Percentiles rank a stretch among this genome's conserved stretches.
phyloP scores from a whole-genome alignment of 2,888 invertebrate genomes.

The Exephanes ischioxanthus region DNA sequence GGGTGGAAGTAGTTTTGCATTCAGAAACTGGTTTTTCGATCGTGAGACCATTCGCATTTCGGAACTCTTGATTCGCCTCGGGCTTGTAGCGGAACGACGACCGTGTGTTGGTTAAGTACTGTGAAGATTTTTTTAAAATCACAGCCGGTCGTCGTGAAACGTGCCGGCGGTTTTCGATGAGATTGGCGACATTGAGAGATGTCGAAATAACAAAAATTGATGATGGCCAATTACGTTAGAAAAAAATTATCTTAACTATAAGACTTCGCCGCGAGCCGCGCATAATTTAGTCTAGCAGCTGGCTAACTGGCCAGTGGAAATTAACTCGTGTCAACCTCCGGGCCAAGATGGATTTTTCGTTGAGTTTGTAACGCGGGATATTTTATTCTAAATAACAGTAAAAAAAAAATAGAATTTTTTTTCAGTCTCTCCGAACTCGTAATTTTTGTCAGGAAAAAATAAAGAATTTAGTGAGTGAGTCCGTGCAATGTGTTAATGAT shows the following conservation, averaged over 20 bases:
- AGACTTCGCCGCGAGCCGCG: no score
- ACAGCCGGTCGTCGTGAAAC: not conserved
- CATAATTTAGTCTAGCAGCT: no score
- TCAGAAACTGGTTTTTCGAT: conserved; percentile 9
- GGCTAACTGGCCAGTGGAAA: no score
- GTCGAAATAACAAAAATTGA: not conserved
- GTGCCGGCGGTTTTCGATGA: not conserved
- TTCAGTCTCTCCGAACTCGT: no score
- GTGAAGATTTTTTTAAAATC: not conserved
- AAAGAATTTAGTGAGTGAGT: no score
- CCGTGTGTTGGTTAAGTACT: not conserved
- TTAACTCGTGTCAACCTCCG: no score
- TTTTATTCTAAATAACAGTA: no score
- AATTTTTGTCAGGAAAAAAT: no score
- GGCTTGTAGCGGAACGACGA: not conserved
- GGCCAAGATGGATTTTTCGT: no score
- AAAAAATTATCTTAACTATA: not conserved
- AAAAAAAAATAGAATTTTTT: no score
- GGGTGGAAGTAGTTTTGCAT: not conserved
- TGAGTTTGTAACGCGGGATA: no score
- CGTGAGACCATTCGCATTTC: not conserved
- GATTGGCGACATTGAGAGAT: not conserved
- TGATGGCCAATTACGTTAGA: not conserved
- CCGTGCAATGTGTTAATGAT: no score
- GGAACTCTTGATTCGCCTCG: conserved; percentile 5